phyloP scores from a whole-genome alignment of 37 sponge, comb jelly and placozoan species.

The Axinella damicornis region DNA sequence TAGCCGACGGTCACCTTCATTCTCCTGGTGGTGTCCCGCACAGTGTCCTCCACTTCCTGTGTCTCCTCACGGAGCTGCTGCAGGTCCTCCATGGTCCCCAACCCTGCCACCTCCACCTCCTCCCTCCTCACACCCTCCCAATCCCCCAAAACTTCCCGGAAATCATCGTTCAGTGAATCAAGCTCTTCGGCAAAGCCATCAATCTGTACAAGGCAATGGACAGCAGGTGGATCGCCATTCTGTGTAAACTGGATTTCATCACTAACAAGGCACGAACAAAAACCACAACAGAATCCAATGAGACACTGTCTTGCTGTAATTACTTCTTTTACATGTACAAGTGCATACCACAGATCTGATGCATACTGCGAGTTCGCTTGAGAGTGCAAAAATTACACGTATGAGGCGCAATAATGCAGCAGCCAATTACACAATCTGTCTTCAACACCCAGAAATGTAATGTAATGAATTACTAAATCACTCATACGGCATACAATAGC shows the following conservation, averaged over 20 bases:
- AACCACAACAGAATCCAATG: too few relatives aligned
- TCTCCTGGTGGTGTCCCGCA: neutral
- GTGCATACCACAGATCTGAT: too few relatives aligned
- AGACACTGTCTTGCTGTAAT: too few relatives aligned
- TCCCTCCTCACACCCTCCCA: neutral
- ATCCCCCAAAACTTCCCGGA: neutral
- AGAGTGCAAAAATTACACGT: too few relatives aligned
- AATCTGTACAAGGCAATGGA: neutral
- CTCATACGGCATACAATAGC: too few relatives aligned
- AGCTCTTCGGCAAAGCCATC: neutral
- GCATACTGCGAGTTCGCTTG: too few relatives aligned
- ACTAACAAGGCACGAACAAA: too few relatives aligned
- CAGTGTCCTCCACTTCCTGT: neutral
- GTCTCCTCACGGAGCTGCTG: neutral
- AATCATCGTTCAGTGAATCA: neutral
- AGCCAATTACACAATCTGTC: too few relatives aligned
- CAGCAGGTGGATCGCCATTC: neutral
- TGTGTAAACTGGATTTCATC: neutral
- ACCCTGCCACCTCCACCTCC: neutral
- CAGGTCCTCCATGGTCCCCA: neutral
- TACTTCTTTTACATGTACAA: too few relatives aligned
- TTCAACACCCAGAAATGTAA: too few relatives aligned
- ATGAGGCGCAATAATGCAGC: too few relatives aligned
- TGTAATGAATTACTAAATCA: too few relatives aligned
- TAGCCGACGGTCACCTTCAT: neutral